A percentile compares a stretch with the other conserved stretches of the same genome.
phyloP scores from a whole-genome alignment of 1,140 invertebrate species.

The Dendrolimus punctatus region DNA sequence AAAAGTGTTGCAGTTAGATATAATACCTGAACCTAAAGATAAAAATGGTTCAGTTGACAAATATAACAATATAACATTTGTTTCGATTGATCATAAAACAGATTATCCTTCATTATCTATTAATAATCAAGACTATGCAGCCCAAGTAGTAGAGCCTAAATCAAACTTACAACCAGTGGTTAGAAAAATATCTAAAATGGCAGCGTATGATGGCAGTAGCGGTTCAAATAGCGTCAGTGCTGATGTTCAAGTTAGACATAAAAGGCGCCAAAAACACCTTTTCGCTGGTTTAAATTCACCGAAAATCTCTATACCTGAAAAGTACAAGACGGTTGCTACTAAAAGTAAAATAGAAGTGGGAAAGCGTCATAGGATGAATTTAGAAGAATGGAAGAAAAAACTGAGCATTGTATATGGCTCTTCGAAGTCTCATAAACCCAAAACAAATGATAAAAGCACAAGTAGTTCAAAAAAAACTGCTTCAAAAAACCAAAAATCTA shows the following conservation, averaged over 20 bases:
- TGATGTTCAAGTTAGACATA: constrained; percentile 16
- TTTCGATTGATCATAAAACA: constrained; percentile 39
- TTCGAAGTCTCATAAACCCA: constrained; percentile 23
- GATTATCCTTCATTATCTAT: constrained; percentile 6
- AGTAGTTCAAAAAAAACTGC: constrained; percentile 13
- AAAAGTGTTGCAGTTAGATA: constrained; percentile 62
- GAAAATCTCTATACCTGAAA: constrained; percentile 12
- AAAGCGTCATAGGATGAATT: constrained; percentile 18
- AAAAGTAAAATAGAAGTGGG: constrained; percentile 16
- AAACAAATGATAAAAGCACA: constrained; percentile 18
- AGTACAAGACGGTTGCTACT: constrained; percentile 13
- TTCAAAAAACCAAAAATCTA: constrained; percentile 10
- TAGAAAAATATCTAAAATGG: constrained; percentile 49
- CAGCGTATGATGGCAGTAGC: constrained; percentile 45
- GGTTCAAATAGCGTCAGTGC: constrained; percentile 35
- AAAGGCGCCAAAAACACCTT: constrained; percentile 12
- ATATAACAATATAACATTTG: constrained; percentile 46
- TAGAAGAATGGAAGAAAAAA: constrained; percentile 53
- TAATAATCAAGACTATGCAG: not conserved
- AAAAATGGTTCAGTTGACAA: constrained; percentile 8
- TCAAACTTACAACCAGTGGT: constrained; percentile 10
- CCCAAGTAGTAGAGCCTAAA: not conserved
- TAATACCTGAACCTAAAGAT: constrained; percentile 36
- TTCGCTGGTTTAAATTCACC: constrained; percentile 11
- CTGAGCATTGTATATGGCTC: constrained; percentile 45